A percentile compares a stretch with the other conserved stretches of the same genome.
Evolutionary conservation across 2,888 invertebrate species (phyloP).

Genomic region (Piscicola geometra): DNA sequence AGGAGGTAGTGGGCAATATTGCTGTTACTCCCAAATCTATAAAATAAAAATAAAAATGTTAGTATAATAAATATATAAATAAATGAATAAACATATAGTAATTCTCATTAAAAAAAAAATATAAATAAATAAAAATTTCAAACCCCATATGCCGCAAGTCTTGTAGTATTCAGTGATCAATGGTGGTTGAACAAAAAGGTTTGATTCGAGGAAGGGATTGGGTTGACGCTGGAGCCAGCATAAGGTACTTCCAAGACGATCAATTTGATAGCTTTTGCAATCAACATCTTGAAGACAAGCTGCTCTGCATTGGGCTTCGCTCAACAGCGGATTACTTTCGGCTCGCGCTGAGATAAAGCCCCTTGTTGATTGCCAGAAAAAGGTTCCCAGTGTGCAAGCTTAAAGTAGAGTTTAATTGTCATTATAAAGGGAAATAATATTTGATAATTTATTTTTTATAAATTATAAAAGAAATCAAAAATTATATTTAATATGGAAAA

Average conservation of each 20-base stretch:
- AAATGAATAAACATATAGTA: slow-evolving; percentile 9
- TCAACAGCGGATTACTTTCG: not conserved
- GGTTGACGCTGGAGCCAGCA: slow-evolving; percentile 26
- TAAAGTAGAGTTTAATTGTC: not conserved
- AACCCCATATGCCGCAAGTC: slow-evolving; percentile 17
- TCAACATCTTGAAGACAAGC: slow-evolving; percentile 7
- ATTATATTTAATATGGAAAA: too few relatives aligned
- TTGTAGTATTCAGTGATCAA: slow-evolving; percentile 18
- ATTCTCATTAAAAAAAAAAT: slow-evolving; percentile 6
- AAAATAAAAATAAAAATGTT: not conserved
- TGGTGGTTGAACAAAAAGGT: slow-evolving; percentile 5
- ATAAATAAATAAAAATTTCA: not conserved
- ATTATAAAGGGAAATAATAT: not conserved
- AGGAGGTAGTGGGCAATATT: slow-evolving; percentile 9
- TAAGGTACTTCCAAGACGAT: not conserved
- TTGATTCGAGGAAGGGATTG: slow-evolving; percentile 20
- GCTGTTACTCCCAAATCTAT: not conserved
- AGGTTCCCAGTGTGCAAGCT: slow-evolving; percentile 11
- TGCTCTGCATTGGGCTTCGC: slow-evolving; percentile 9
- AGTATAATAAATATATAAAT: slow-evolving; percentile 13
- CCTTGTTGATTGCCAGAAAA: not conserved
- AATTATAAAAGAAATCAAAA: not conserved
- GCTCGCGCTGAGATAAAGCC: slow-evolving; percentile 15
- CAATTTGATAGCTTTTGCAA: slow-evolving; percentile 33
- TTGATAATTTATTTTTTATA: not conserved